Base-by-base conservation (phyloP, 2,888 invertebrate genomes). In the Parthenolecanium corni region DNA sequence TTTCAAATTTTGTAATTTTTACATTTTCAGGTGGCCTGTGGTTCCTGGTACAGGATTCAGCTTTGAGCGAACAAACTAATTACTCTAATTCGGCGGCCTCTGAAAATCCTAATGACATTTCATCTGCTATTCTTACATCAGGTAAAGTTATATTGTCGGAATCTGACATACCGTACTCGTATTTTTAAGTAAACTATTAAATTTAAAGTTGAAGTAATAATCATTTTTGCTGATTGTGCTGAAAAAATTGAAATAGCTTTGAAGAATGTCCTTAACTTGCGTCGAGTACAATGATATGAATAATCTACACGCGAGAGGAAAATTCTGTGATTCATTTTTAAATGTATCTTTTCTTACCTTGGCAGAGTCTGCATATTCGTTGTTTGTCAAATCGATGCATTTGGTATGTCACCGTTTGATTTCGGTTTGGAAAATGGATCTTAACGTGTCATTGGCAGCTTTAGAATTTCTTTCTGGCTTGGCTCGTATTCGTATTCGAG, bases 351-450 rank as follows among this genome's bases (percentile, higher is more conserved):
- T 52, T n/a, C n/a, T n/a, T n/a, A 64, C 36, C 67, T 63, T 68
- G 73, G 42, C 74, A 89, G 89, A 89, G 76, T 86, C 86, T 53
- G 87, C 88, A 0, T 85, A 87, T 72, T 91, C 91, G 2, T 74
- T 96, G 66, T 94, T 94, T 71, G 90, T 93, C 0, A 82, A 91
- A 65, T 90, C 94, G 6, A 92, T 93, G 0, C 92, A 93, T 72
- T 78, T 95, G 70, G 93, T 95, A 40, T 96, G 94, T 72, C 94
- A 94, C 74, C 85, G 93, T 21, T 78, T 96, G 65, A 94, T 94
- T 72, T 92, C 93, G 0, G 89, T 92, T 0, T 96, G 95, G 95
- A 95, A 93, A 76, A 86, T 89, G 0, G 95, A 96, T 75, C 77
- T 95, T 65, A 93, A 92, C 72, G 89, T 94, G 42, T 94, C 94